phyloP scores from a whole-genome alignment of 2,888 invertebrate species.

The Orthosia cruda region DNA sequence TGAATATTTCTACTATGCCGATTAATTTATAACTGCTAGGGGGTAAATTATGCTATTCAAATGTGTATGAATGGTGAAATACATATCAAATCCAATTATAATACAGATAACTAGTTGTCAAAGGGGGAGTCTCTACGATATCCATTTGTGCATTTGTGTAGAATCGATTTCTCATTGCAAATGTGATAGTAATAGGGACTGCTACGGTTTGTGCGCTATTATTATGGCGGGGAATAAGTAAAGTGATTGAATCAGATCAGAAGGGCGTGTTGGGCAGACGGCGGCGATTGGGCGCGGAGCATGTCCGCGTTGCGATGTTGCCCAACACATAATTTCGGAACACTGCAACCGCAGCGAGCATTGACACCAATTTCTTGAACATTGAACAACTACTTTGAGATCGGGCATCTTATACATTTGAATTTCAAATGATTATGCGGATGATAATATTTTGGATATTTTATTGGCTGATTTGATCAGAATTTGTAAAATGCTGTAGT shows the following conservation, averaged over 20 bases:
- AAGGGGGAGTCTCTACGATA: background rate
- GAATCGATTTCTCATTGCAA: slow-evolving; percentile 18
- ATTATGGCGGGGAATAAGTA: slow-evolving; percentile 69
- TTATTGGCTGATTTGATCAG: slow-evolving; percentile 29
- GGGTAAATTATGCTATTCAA: background rate
- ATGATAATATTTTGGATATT: slow-evolving; percentile 60
- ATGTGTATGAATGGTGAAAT: too few relatives aligned
- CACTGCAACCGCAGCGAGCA: slow-evolving; percentile 91
- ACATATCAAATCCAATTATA: background rate
- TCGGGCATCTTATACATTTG: slow-evolving; percentile 74
- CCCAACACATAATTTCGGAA: slow-evolving; percentile 90
- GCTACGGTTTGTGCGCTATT: slow-evolving; percentile 43
- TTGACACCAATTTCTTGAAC: slow-evolving; percentile 90
- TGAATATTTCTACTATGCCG: slow-evolving; percentile 11
- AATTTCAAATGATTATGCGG: slow-evolving; percentile 54
- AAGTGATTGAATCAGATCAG: slow-evolving; percentile 83
- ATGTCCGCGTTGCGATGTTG: slow-evolving; percentile 79
- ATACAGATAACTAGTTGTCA: background rate
- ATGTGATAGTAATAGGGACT: slow-evolving; percentile 16
- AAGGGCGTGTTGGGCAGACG: slow-evolving; percentile 81
- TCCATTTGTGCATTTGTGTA: background rate
- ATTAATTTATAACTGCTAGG: slow-evolving; percentile 9
- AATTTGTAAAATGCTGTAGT: slow-evolving; percentile 13
- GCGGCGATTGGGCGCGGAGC: slow-evolving; percentile 73
- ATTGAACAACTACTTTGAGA: slow-evolving; percentile 82